Conservation (phyloP, 2,797 vertebrate species). For the Clamator glandarius region DNA sequence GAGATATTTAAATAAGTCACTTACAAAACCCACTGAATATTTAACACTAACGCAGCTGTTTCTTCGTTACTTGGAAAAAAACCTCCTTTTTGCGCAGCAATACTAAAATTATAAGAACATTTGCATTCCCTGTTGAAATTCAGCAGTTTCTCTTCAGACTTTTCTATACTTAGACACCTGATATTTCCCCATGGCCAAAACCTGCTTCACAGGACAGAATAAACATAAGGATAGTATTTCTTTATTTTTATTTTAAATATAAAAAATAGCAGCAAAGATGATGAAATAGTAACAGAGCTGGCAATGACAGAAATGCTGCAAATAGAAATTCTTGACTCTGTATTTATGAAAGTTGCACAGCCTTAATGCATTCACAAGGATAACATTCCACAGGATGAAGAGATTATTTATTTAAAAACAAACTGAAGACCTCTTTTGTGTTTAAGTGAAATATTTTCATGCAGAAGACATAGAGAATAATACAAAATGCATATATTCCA, state of each 20-base stretch:
- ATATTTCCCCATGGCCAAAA: not conserved
- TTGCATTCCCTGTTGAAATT: constrained; percentile 25
- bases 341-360: not conserved
- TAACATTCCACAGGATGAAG: not conserved
- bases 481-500: not conserved
- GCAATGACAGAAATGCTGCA: not conserved
- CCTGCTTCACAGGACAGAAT: not conserved
- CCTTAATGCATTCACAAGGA: not conserved
- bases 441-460: not conserved
- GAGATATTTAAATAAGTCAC: constrained; percentile 8
- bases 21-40: constrained; percentile 32
- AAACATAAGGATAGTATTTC: not conserved
- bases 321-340: not conserved
- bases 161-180: constrained; percentile 36
- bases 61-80: constrained; percentile 8
- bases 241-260: not conserved
- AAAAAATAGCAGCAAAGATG: not conserved
- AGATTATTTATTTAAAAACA: not conserved
- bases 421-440: not conserved
- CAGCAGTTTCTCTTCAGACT: not conserved
- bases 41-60: constrained; percentile 56
- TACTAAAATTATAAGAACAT: constrained; percentile 39
- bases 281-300: not conserved
- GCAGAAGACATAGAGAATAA: not conserved
- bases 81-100: not conserved